Base-by-base conservation (phyloP, 2,888 invertebrate genomes). In the Sinotaia quadrata region DNA sequence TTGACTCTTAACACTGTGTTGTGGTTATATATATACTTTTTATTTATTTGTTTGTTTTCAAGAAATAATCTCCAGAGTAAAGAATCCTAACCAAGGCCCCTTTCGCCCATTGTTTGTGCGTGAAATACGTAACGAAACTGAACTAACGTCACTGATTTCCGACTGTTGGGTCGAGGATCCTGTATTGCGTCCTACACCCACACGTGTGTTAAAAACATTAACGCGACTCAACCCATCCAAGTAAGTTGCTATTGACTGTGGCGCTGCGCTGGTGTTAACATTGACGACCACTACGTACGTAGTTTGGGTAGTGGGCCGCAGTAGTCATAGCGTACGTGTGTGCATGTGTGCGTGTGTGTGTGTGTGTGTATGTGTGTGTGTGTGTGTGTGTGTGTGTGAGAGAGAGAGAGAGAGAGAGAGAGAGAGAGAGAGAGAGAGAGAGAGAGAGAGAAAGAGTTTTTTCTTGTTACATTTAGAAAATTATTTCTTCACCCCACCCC, bases 121-220 rank as follows among this genome's bases (percentile, higher is more conserved):
- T 24, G 80, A 81, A 37, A 58, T 78, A n/a, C 76, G 73, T 5
- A 75, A 78, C 37, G 74, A 77, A 49, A 65, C 70, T 10, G 82
- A 84, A 2, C 70, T 84, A 21, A 71, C 71, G 12, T 67, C 77
- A 7, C 75, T 84, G 47, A 78, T 83, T 29, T 75, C 72, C 12
- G 81, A 80, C 33, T 81, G 83, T 60, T 85, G 85, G 85, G 68
- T 71, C 10, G 85, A 85, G 41, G 81, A 82, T 10, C 78, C 82
- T 0, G 37, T 69, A 0, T 59, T 72, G 7, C 56, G 85, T 68
- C 84, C 82, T 0, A 72, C 75, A 1, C 79, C 83, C 8, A 68
- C 76, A 4, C 71, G 79, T 34, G 79, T 81, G 4, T 69, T 75
- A 33, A 83, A 84, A 72, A 69, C 75, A 0, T 77, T 84, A 2